Base-by-base conservation (phyloP, 2,888 invertebrate genomes). In the Nemotelus nigrinus region DNA sequence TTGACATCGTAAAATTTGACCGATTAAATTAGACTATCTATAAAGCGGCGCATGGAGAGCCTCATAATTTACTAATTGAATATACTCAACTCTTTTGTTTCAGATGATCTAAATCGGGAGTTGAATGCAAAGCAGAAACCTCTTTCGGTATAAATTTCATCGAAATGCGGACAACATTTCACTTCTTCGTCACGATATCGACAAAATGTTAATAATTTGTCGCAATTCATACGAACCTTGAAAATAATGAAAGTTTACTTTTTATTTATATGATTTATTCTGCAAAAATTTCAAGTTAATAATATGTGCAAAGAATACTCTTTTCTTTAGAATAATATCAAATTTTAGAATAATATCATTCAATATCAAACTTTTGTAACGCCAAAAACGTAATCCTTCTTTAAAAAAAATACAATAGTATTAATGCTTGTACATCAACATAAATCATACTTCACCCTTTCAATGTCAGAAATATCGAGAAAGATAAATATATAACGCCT, bases 81-180 rank as follows among this genome's bases (percentile, higher is more conserved):
- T 68, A 53, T 78, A 79, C 45, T 60, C 60, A 48, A 74, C 74
- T 74, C 74, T 25, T 60, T 74, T 39, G 47, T 60, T 2, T 81
- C 81, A 3, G 82, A 79, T 2, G 86, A 86, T 76, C 82, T 84
- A 67, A 87, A 87, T 43, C 85, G 84, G 76, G 85, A 85, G 65
- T 94, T 94, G 83, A 93, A 94, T 8, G 91, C 89, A 83, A 91
- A 93, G 83, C 94, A 94, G 82, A 92, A 92, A 2, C 94, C 94
- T 85, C 90, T 90, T 85, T 94, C 94, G 0, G 93, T 93, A 81
- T 93, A 92, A n/a, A 93, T 89, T 0, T 93, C 92, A 77, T 89
- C 88, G 71, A 94, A 90, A 78, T 90, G 87, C 39, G 90, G 88
- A 82, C 93, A 93, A 82, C 94, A 93, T 79, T 89, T 88, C 78